These are phyloP conservation scores for Tetheella fluctuosa DNA, from an alignment of 2,888 invertebrate genomes.

Conservation along the genomic window DNA sequence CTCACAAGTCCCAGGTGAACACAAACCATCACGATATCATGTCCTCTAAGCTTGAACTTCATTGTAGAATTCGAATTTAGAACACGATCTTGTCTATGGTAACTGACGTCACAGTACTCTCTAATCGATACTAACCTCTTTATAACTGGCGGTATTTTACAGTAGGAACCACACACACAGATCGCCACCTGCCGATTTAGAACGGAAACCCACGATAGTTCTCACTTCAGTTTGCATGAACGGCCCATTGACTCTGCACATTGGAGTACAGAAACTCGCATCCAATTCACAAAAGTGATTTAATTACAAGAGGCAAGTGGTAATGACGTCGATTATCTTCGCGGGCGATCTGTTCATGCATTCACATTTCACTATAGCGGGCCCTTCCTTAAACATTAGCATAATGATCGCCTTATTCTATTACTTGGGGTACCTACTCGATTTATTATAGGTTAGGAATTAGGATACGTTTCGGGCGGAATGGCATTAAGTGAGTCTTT, in stretches of 20 bases:
- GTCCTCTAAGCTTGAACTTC: too few species aligned
- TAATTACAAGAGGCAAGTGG: slow-evolving; percentile 38
- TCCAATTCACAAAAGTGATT: slow-evolving; percentile 27
- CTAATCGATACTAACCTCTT: background rate
- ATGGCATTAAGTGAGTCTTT: too few species aligned
- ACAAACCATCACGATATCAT: too few species aligned
- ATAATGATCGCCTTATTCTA: slow-evolving; percentile 33
- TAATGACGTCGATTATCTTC: slow-evolving; percentile 46
- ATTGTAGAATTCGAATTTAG: too few species aligned
- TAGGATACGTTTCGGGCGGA: too few species aligned
- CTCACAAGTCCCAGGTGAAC: too few species aligned
- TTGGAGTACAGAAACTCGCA: slow-evolving; percentile 7
- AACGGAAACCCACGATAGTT: background rate
- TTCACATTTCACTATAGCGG: slow-evolving; percentile 6
- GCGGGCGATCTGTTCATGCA: slow-evolving; percentile 12
- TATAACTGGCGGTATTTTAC: background rate
- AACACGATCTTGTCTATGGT: too few species aligned
- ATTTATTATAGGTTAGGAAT: slow-evolving; percentile 7
- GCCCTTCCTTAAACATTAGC: slow-evolving; percentile 39
- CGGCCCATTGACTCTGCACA: background rate
- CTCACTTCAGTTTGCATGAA: background rate
- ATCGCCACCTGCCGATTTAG: background rate
- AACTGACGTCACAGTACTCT: too few species aligned
- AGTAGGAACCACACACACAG: background rate
- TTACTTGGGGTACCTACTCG: slow-evolving; percentile 24